Percentiles rank a stretch among this genome's conserved stretches.
Conservation (phyloP, 2,113 vertebrate genomes). For the Nettapus auritus region DNA sequence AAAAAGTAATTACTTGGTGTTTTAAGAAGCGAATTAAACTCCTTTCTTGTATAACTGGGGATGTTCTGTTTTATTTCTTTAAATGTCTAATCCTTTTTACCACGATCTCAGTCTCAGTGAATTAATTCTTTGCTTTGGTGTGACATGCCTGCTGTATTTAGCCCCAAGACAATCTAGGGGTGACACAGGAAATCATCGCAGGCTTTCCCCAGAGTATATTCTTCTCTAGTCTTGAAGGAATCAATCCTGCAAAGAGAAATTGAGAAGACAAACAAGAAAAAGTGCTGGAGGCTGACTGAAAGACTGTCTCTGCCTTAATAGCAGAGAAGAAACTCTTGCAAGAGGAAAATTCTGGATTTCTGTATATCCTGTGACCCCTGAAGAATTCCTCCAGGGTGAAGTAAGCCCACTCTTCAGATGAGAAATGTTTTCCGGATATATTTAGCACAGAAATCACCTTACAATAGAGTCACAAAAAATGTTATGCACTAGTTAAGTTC, state of each 20-base stretch:
- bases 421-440: background rate
- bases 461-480: background rate
- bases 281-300: conserved; percentile 46
- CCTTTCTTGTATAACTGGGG: conserved; percentile 15
- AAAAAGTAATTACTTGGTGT: conserved; percentile 36
- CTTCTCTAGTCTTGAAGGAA: conserved; percentile 47
- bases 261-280: conserved; percentile 65
- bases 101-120: conserved; percentile 22
- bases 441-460: background rate
- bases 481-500: background rate
- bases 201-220: conserved; percentile 41
- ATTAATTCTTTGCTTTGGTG: conserved; percentile 64
- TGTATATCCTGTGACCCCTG: background rate
- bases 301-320: conserved; percentile 19
- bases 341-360: conserved; percentile 16
- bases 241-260: conserved; percentile 57
- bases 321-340: background rate
- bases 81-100: conserved; percentile 56
- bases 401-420: background rate
- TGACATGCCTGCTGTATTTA: conserved; percentile 63
- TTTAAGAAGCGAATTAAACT: background rate
- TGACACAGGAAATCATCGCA: conserved; percentile 60
- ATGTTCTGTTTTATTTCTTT: conserved; percentile 33
- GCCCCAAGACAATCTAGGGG: conserved; percentile 61
- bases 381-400: background rate